Base-by-base conservation (phyloP, 2,888 invertebrate genomes). In the Mactromeris polynyma region DNA sequence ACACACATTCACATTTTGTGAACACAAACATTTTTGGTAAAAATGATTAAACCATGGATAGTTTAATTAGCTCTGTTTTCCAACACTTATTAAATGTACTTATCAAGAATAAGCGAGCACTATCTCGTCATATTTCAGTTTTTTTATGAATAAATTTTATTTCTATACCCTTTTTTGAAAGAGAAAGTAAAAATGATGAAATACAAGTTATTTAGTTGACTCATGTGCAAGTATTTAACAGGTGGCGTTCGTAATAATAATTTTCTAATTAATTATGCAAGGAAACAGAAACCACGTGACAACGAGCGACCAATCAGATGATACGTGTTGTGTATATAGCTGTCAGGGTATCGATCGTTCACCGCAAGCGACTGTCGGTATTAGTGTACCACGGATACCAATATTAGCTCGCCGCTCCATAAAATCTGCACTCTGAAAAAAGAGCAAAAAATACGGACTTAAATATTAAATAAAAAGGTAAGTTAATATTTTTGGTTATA, bases 211-310 rank as follows among this genome's bases (percentile, higher is more conserved):
- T 38, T 69, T 42, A 19, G 17, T 83, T 58, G 54, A 51, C 80
- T 80, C 33, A 36, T 64, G 87, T 83, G 79, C 31, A 46, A 81
- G 33, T 54, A 69, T 80, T 83, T 69, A 64, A 83, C 87, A 87
- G 87, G 87, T 87, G 83, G 80, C 80, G 79, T 78, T 73, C 73
- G 54, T 38, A 21, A 77, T 84, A 17, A 87, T 87, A 80, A 64
- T 38, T 58, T 82, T 88, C 58, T 83, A 83, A 90, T 90, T 90
- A 90, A 90, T 87, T 90, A 90, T 90, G 90, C 90, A 90, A 78
- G 81, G 79, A 85, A 83, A 38, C 54, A 85, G 78, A 85, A 40
- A 51, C 58, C 90, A 90, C 85, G 85, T 90, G 90, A 90, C 77
- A n/a, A 2, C 21, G 38, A 40, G 21, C 14, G 54, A 83, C 90